These are phyloP conservation scores for Pelobates fuscus DNA, from an alignment of 2,113 vertebrate genomes.

Conservation along the genomic window DNA sequence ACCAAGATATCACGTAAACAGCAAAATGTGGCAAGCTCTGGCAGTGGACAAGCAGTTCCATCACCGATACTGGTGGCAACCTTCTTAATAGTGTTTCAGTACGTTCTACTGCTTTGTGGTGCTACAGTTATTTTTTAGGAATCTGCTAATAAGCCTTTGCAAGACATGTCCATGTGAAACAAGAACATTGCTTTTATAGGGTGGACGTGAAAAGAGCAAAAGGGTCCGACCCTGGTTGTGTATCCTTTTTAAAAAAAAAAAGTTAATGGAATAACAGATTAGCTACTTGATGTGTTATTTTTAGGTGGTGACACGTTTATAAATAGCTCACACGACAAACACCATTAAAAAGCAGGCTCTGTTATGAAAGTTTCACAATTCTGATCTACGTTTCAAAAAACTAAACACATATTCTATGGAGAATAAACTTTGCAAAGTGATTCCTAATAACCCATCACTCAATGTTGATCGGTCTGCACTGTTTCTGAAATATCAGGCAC, in stretches of 20 bases:
- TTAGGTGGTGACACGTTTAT: conserved; percentile 29
- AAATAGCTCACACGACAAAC: conserved; percentile 34
- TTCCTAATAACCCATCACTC: conserved; percentile 18
- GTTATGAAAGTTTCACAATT: conserved; percentile 30
- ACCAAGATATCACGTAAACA: conserved; percentile 28
- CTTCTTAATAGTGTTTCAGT: conserved; percentile 26
- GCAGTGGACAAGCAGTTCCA: neutral
- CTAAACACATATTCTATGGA: neutral
- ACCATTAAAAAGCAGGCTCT: conserved; percentile 29
- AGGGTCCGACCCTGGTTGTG: neutral
- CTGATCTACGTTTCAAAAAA: conserved; percentile 9
- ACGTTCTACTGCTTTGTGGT: conserved; percentile 18
- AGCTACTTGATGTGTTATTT: conserved; percentile 11
- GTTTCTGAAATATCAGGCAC: neutral
- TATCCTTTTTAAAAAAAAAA: neutral
- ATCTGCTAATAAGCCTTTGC: conserved; percentile 19
- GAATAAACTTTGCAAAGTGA: conserved; percentile 4
- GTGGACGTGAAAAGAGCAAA: conserved; percentile 6
- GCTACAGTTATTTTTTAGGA: conserved; percentile 31
- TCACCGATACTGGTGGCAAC: conserved; percentile 3
- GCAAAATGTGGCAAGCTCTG: neutral
- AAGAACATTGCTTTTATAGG: conserved; percentile 26
- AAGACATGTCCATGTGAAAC: conserved; percentile 37
- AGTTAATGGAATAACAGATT: conserved; percentile 31
- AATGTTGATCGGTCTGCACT: conserved; percentile 27